These are phyloP conservation scores for Opisthograptis luteolata DNA, from an alignment of 2,888 invertebrate genomes.

Conservation along the genomic window DNA sequence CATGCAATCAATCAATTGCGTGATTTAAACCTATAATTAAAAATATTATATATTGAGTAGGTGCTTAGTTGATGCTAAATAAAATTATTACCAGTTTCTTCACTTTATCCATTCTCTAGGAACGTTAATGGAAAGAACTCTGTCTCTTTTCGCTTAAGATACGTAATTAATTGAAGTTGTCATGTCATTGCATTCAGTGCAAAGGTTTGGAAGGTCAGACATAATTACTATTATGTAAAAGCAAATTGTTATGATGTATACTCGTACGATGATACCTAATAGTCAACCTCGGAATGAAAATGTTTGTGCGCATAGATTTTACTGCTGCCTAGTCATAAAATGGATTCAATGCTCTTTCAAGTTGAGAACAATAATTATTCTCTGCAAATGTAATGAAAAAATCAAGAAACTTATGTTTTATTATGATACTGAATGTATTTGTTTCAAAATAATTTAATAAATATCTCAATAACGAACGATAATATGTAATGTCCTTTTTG, in stretches of 20 bases:
- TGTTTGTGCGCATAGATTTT: constrained; percentile 42
- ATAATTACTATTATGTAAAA: constrained; percentile 43
- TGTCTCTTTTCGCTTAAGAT: not conserved
- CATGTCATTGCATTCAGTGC: not conserved
- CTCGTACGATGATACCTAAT: too few species aligned
- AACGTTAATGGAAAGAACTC: constrained; percentile 6
- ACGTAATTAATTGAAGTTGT: not conserved
- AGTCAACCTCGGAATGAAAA: too few species aligned
- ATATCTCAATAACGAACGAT: too few species aligned
- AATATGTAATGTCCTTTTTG: too few species aligned
- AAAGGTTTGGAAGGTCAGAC: constrained; percentile 35
- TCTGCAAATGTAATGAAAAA: too few species aligned
- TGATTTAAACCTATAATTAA: constrained; percentile 16
- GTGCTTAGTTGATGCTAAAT: constrained; percentile 11
- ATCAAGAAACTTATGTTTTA: too few species aligned
- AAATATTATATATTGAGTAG: too few species aligned
- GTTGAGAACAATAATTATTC: too few species aligned
- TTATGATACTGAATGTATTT: too few species aligned
- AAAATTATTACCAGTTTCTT: constrained; percentile 27
- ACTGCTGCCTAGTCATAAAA: constrained; percentile 39
- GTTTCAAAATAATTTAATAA: too few species aligned
- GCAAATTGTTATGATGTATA: constrained; percentile 49
- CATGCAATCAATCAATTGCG: constrained; percentile 20
- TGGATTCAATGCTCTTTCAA: too few species aligned
- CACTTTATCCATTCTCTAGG: not conserved